Percentiles rank a stretch among this genome's conserved stretches.
phyloP scores from a whole-genome alignment of 2,888 invertebrate genomes.

The Tiliacea aurago region DNA sequence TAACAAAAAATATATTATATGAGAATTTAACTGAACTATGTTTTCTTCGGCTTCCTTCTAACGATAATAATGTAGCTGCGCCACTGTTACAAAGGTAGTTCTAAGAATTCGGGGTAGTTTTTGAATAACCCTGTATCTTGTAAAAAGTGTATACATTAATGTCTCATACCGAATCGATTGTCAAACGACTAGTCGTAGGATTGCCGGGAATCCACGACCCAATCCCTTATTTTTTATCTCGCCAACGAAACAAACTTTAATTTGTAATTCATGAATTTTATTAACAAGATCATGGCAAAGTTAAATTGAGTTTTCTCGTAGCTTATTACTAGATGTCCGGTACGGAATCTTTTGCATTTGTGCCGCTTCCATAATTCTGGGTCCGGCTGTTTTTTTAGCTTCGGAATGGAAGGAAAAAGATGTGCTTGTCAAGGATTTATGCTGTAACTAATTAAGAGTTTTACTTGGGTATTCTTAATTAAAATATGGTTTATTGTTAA shows the following conservation, averaged over 20 bases:
- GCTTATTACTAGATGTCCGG: constrained; percentile 65
- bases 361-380: constrained; percentile 38
- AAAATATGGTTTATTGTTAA: constrained; percentile 25
- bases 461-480: constrained; percentile 26
- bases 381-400: constrained; percentile 28
- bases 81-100: neutral
- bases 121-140: neutral
- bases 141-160: neutral
- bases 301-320: constrained; percentile 82
- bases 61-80: too few species aligned
- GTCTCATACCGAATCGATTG: neutral
- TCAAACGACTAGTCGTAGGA: neutral
- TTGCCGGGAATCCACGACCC: neutral
- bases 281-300: constrained; percentile 77
- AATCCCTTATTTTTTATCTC: constrained; percentile 43
- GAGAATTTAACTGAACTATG: too few species aligned
- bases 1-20: too few species aligned
- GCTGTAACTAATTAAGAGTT: constrained; percentile 48
- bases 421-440: constrained; percentile 13
- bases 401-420: constrained; percentile 2
- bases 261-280: constrained; percentile 85
- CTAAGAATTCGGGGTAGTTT: neutral
- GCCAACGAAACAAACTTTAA: constrained; percentile 70
- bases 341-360: constrained; percentile 46
- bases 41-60: too few species aligned